Conservation (phyloP, 2,113 vertebrate genomes). For the Labeo catla region DNA sequence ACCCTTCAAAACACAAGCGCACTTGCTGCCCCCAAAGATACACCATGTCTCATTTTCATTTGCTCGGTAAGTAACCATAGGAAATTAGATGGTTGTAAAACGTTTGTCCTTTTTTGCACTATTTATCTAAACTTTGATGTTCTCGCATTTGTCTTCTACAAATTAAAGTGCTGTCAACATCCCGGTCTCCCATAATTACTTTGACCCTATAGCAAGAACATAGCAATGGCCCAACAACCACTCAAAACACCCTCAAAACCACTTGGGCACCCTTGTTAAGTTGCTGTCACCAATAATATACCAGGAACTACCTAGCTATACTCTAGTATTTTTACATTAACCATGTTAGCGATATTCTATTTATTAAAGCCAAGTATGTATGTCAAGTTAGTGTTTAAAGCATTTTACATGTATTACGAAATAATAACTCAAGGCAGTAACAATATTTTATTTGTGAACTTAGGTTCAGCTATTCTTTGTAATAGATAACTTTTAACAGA, state of each 20-base stretch:
- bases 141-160: neutral
- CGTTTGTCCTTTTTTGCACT: neutral
- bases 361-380: too few species aligned
- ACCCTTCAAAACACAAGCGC: constrained; percentile 5
- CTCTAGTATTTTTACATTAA: too few species aligned
- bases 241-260: neutral
- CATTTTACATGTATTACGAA: too few species aligned
- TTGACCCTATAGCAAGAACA: neutral
- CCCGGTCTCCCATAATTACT: neutral
- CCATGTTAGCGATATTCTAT: too few species aligned
- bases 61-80: neutral
- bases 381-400: too few species aligned
- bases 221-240: neutral
- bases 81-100: neutral
- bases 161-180: too few species aligned
- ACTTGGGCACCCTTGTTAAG: neutral
- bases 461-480: too few species aligned
- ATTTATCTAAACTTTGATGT: neutral
- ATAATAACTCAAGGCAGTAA: too few species aligned
- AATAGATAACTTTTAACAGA: too few species aligned
- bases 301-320: neutral
- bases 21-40: neutral
- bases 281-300: neutral
- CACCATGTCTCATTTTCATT: neutral
- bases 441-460: too few species aligned